Percentiles rank a stretch among this genome's conserved stretches.
phyloP scores from a whole-genome alignment of 2,888 invertebrate genomes.

The Xylophagus ater region DNA sequence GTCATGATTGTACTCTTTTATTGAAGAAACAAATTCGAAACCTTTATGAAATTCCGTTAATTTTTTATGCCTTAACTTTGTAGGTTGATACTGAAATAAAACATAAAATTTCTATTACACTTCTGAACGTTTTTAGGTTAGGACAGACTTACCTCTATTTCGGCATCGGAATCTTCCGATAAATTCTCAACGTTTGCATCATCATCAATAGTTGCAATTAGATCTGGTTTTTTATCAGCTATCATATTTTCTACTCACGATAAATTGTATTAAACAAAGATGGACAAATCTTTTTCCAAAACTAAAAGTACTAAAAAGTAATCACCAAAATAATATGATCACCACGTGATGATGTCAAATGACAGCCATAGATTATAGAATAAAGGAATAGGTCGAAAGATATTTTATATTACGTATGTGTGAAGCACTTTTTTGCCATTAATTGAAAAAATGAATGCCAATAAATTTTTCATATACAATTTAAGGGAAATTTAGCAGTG shows the following conservation, averaged over 20 bases:
- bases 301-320: too few relatives aligned
- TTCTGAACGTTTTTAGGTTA: constrained; percentile 3
- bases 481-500: too few relatives aligned
- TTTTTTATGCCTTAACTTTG: constrained; percentile 59
- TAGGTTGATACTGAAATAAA: constrained; percentile 64
- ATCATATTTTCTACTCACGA: constrained; percentile 26
- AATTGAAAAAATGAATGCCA: too few relatives aligned
- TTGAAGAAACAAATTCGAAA: constrained; percentile 69
- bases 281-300: too few relatives aligned
- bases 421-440: too few relatives aligned
- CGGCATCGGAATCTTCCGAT: constrained; percentile 69
- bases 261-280: too few relatives aligned
- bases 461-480: too few relatives aligned
- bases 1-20: constrained; percentile 69
- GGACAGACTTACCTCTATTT: constrained; percentile 53
- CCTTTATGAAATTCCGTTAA: constrained; percentile 67
- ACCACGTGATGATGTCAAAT: too few relatives aligned
- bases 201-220: constrained; percentile 75
- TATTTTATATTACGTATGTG: too few relatives aligned
- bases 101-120: constrained; percentile 9
- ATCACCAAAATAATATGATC: too few relatives aligned
- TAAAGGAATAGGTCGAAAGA: too few relatives aligned
- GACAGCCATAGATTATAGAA: too few relatives aligned
- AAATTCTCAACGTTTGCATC: constrained; percentile 69
- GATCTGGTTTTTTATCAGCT: constrained; percentile 37